Base-by-base conservation (phyloP, 2,888 invertebrate genomes). In the Caenorhabditis sp. region DNA sequence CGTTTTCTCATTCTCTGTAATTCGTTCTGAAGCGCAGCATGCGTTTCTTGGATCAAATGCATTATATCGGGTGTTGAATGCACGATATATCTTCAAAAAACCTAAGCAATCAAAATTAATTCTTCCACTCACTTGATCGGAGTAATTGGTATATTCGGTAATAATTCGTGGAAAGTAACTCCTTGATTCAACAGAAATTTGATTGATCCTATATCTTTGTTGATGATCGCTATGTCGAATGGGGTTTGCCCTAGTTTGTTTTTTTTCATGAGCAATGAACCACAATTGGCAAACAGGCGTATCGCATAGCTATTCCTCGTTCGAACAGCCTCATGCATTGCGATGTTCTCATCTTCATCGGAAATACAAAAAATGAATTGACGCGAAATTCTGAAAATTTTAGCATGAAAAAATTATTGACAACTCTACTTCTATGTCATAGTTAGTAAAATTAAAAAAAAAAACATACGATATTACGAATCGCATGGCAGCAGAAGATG, bases 321-420 rank as follows among this genome's bases (percentile, higher is more conserved):
- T 26, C 23, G n/a, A 25, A 60, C 36, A 7, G 60, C 60, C n/a
- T 60, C 60, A 50, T 60, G 60, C 21, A 60, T 49, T 8, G 60
- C 26, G 2, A 25, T 31, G 43, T 60, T 60, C 2, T 38, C 60
- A 10, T 23, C 3, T 4, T 12, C n/a, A n/a, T 60, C 60, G 21
- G 17, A 3, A 14, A 49, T 8, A 17, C 12, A n/a, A 8, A 60
- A 50, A 14, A 49, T 17, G 12, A n/a, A 25, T 27, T 50, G 60
- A 23, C 23, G 59, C 8, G 26, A 10, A 3, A 59, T n/a, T 14
- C 59, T 59, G n/a, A n/a, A n/a, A n/a, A n/a, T n/a, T n/a, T n/a
- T n/a, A n/a, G n/a, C n/a, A n/a, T n/a, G 31, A 31, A 31, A 31
- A 31, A 31, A 31, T 31, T 31, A n/a, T n/a, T n/a, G n/a, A n/a